Evolutionary conservation across 2,888 invertebrate genomes (phyloP).

Genomic region (Andrena chrysosceles): DNA sequence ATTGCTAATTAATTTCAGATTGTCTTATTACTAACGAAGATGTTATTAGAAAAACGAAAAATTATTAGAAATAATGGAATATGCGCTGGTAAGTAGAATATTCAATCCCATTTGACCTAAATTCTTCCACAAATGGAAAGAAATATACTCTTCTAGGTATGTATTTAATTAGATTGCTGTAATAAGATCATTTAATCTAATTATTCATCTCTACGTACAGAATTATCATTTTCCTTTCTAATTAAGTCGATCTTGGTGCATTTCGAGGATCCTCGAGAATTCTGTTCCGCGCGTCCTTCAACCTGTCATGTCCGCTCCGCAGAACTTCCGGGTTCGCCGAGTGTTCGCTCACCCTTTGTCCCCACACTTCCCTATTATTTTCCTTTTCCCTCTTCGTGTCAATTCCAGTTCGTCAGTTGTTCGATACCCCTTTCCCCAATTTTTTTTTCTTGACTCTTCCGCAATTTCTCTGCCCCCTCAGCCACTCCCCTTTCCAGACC

Average conservation of each 20-base stretch:
- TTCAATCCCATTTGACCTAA: too few relatives aligned
- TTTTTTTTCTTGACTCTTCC: not conserved
- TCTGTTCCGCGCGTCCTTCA: conserved; percentile 1
- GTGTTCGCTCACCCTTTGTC: conserved; percentile 41
- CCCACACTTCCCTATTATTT: conserved; percentile 46
- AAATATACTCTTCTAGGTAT: not conserved
- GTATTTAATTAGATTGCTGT: not conserved
- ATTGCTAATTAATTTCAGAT: too few relatives aligned
- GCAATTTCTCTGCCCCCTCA: not conserved
- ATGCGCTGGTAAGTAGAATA: too few relatives aligned
- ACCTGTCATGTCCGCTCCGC: conserved; percentile 50
- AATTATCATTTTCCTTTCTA: conserved; percentile 17
- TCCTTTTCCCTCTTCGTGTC: conserved; percentile 43
- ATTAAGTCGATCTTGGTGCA: conserved; percentile 36
- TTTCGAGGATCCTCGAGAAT: conserved; percentile 30
- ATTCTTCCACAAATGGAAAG: too few relatives aligned
- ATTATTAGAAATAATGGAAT: too few relatives aligned
- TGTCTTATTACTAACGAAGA: too few relatives aligned
- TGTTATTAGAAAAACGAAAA: too few relatives aligned
- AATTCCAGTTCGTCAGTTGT: conserved; percentile 37
- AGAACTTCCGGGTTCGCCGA: conserved; percentile 53
- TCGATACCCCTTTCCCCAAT: conserved; percentile 12
- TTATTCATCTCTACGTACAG: not conserved
- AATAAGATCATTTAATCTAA: not conserved
- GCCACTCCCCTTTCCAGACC: not conserved